A percentile compares a stretch with the other conserved stretches of the same genome.
Evolutionary conservation across 2,113 vertebrate species (phyloP).

Genomic region (Agelaius tricolor): DNA sequence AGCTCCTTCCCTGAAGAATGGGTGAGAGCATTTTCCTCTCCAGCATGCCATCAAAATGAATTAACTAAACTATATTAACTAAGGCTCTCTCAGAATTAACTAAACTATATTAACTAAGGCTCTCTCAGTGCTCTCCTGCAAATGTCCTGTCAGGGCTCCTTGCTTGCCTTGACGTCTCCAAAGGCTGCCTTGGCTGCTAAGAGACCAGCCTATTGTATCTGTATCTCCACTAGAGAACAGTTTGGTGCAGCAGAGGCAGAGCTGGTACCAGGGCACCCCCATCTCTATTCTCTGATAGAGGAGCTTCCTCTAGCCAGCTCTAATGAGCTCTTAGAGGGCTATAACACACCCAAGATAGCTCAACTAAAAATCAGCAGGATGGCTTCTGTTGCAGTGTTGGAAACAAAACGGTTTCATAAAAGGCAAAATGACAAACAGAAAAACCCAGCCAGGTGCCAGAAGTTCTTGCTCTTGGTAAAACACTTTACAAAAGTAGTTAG

Average conservation of each 20-base stretch:
- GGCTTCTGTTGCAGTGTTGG: too few species aligned
- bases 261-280: background rate
- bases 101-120: background rate
- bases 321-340: too few species aligned
- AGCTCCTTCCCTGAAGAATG: background rate
- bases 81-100: background rate
- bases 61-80: slow-evolving; percentile 13
- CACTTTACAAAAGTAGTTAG: too few species aligned
- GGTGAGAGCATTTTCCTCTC: background rate
- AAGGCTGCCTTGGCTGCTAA: background rate
- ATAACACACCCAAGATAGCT: too few species aligned
- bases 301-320: too few species aligned
- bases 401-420: too few species aligned
- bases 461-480: too few species aligned
- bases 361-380: too few species aligned
- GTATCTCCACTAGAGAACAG: background rate
- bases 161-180: background rate
- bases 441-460: too few species aligned
- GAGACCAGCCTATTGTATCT: background rate
- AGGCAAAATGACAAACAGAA: too few species aligned
- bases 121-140: background rate
- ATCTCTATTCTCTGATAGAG: background rate
- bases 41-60: background rate
- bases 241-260: background rate
- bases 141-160: background rate